phyloP scores from a whole-genome alignment of 2,113 vertebrate genomes.

The Brachyhypopomus occidentalis region DNA sequence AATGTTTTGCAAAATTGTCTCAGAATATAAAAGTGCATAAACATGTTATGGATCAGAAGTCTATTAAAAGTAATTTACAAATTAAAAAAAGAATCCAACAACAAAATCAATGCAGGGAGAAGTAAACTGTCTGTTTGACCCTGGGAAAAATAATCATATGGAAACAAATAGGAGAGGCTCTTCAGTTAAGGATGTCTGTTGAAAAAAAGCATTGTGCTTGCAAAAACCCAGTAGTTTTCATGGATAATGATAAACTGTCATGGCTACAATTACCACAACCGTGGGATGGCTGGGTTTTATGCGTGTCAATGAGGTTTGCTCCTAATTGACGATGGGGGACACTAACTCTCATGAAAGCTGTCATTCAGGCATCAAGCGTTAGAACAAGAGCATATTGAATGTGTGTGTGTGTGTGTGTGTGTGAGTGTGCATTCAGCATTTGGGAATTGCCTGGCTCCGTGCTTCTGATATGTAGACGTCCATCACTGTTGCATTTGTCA shows the following conservation, averaged over 20 bases:
- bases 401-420: constrained; percentile 57
- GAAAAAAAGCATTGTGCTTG: constrained; percentile 73
- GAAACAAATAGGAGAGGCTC: constrained; percentile 76
- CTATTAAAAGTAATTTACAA: background rate
- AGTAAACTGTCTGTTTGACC: constrained; percentile 81
- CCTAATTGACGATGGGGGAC: constrained; percentile 79
- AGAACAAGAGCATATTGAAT: constrained; percentile 74
- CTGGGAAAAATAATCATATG: constrained; percentile 66
- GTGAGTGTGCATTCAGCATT: constrained; percentile 10
- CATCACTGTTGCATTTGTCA: constrained; percentile 45
- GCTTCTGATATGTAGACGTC: constrained; percentile 49
- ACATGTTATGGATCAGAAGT: background rate
- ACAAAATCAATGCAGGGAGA: constrained; percentile 42
- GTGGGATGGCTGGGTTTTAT: constrained; percentile 71
- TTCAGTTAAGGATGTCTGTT: constrained; percentile 73
- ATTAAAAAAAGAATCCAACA: background rate
- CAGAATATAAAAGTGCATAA: background rate
- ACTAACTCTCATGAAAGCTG: constrained; percentile 71
- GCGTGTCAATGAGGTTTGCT: constrained; percentile 75
- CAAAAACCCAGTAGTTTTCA: constrained; percentile 81
- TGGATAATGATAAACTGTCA: constrained; percentile 84
- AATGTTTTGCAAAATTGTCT: background rate
- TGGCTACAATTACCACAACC: constrained; percentile 80
- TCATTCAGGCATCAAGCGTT: constrained; percentile 69
- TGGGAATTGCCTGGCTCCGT: constrained; percentile 36